These are phyloP conservation scores for Tenthredo scrophulariae DNA, from an alignment of 2,888 invertebrate genomes.

Conservation along the genomic window DNA sequence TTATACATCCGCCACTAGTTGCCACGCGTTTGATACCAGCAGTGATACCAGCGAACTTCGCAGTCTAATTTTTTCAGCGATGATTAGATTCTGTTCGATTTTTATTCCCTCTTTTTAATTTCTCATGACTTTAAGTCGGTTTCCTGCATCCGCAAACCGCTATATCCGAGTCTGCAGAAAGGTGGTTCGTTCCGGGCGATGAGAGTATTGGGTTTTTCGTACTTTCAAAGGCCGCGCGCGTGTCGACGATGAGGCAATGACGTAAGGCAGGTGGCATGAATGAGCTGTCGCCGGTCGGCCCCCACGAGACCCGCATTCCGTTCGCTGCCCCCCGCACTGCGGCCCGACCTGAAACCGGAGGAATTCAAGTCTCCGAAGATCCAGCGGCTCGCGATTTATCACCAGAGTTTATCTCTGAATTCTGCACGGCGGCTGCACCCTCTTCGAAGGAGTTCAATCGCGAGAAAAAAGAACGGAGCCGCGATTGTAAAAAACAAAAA, in stretches of 20 bases:
- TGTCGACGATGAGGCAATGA: constrained; percentile 56
- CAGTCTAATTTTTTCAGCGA: background rate
- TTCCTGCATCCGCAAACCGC: background rate
- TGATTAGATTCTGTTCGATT: background rate
- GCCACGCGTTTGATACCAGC: background rate
- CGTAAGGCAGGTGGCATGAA: constrained; percentile 65
- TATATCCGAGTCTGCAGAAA: background rate
- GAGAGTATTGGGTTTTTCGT: constrained; percentile 28
- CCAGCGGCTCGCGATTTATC: constrained; percentile 19
- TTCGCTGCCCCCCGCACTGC: constrained; percentile 59
- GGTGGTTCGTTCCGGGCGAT: constrained; percentile 1
- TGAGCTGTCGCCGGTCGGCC: constrained; percentile 60
- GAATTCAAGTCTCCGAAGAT: constrained; percentile 39
- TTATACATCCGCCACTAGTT: background rate
- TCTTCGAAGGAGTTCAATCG: background rate
- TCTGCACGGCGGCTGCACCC: background rate
- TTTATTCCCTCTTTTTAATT: background rate
- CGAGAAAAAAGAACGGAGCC: background rate
- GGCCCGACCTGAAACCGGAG: constrained; percentile 13
- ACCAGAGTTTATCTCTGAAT: background rate
- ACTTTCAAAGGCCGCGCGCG: constrained; percentile 47
- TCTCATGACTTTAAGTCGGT: background rate
- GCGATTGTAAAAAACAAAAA: background rate
- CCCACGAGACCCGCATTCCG: constrained; percentile 63
- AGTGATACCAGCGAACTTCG: background rate